phyloP scores from a whole-genome alignment of 2,888 invertebrate genomes.

The Yponomeuta sedellus region DNA sequence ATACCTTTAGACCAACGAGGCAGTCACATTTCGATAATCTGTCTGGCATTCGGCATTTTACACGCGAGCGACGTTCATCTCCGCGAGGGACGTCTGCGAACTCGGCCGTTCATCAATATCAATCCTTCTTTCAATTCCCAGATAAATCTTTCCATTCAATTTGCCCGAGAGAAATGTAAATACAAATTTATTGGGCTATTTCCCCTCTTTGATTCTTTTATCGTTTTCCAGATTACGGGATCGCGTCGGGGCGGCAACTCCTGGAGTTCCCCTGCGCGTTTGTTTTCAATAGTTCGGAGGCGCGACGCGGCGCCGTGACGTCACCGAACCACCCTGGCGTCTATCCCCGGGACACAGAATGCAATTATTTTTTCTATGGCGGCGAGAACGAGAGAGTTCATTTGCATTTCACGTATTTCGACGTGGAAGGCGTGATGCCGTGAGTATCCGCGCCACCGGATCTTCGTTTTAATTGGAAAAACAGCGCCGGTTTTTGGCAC shows the following conservation, averaged over 20 bases:
- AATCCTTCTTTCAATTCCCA: constrained; percentile 22
- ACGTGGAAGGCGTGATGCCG: constrained; percentile 96
- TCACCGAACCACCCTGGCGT: constrained; percentile 94
- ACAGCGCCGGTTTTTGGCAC: not conserved
- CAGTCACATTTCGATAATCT: too few species aligned
- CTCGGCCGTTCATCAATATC: not conserved
- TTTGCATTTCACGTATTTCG: constrained; percentile 92
- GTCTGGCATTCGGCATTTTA: too few species aligned
- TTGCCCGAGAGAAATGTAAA: constrained; percentile 20
- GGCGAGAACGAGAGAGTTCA: constrained; percentile 84
- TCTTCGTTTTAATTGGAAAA: constrained; percentile 1
- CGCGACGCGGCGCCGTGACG: constrained; percentile 85
- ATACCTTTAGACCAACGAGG: too few species aligned
- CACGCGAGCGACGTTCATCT: not conserved
- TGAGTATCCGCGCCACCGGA: constrained; percentile 75
- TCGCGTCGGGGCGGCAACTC: constrained; percentile 86
- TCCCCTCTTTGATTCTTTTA: constrained; percentile 4
- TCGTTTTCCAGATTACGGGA: constrained; percentile 87
- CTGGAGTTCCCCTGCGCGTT: constrained; percentile 90
- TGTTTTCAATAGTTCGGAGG: constrained; percentile 88
- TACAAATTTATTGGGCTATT: constrained; percentile 11
- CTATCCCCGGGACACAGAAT: constrained; percentile 92
- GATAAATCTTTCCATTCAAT: constrained; percentile 28
- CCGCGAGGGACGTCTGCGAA: not conserved
- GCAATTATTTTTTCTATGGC: constrained; percentile 94